Evolutionary conservation across 2,888 invertebrate genomes (phyloP), one percentile per base, ranked within the genome.

Genomic region (Nymphalis urticae): DNA sequence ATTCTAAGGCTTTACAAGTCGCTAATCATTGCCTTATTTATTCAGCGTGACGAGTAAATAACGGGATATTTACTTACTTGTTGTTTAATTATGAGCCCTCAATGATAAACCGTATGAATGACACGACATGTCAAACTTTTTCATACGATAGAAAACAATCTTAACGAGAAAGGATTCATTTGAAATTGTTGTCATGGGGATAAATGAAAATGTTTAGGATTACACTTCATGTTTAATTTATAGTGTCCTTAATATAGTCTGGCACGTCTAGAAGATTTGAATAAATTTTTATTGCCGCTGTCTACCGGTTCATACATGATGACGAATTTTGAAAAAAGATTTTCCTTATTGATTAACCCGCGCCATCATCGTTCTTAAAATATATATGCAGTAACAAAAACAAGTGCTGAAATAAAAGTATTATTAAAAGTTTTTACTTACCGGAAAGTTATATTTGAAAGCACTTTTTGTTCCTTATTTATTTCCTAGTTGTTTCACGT

Each of bases 401-500:
- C 56, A 50, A 51, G 64, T 66, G 62, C 59, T 68, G 56, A 64
- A 72, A 68, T 53, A 67, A 68, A 66, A 58, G 19, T 48, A 36
- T 42, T 47, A 68, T 71, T 64, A 66, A 71, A 71, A 70, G 75
- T 76, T 75, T 80, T 81, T 79, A 90, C 91, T 91, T 73, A 92
- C 91, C 89, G 81, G 86, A 83, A 79, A 54, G 75, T 75, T 72
- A 75, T 65, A 78, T 76, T 79, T 80, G 77, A 81, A 82, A 81
- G 84, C 82, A 81, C 81, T 86, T 84, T 83, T 84, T 80, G 77
- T 77, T 82, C 85, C 77, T 84, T 90, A 90, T 90, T 88, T 90
- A 89, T 87, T 88, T 90, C 83, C 81, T 83, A 86, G 82, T 85
- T 85, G 86, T 88, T 86, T 86, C 82, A 84, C 80, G 82, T 81